Percentiles rank a stretch among this genome's conserved stretches.
Conservation (phyloP, 2,113 vertebrate genomes). For the Nesospiza acunhae region DNA sequence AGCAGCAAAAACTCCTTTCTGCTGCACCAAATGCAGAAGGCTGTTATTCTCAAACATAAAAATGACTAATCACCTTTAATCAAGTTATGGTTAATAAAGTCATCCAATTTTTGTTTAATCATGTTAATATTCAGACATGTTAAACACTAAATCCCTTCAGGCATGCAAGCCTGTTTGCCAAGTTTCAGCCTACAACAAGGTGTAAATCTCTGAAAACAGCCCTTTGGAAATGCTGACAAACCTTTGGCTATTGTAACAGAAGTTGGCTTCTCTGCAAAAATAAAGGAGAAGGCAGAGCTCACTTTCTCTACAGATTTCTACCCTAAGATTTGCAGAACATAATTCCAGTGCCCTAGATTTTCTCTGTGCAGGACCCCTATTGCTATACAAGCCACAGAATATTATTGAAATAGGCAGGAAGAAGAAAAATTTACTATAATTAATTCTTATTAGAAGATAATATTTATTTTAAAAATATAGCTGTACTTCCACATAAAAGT, state of each 20-base stretch:
- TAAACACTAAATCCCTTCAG: slow-evolving; percentile 58
- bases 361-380: neutral
- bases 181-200: slow-evolving; percentile 61
- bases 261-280: neutral
- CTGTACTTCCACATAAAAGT: neutral
- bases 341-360: neutral
- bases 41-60: slow-evolving; percentile 25
- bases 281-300: neutral
- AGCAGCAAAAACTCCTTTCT: neutral
- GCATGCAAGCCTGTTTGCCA: slow-evolving; percentile 49
- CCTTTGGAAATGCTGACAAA: slow-evolving; percentile 30
- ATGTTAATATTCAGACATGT: slow-evolving; percentile 67
- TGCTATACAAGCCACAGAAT: neutral
- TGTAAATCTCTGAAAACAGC: slow-evolving; percentile 41
- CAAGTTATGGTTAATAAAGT: slow-evolving; percentile 58
- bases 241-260: neutral
- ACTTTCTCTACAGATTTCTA: neutral
- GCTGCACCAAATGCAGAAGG: neutral
- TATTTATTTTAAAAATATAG: neutral
- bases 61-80: slow-evolving; percentile 64
- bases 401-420: neutral
- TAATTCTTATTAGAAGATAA: neutral
- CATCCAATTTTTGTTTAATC: slow-evolving; percentile 69
- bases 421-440: neutral
- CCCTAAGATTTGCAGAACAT: neutral